Evolutionary conservation across 2,888 invertebrate species (phyloP).

Genomic region (Scaeva pyrastri): DNA sequence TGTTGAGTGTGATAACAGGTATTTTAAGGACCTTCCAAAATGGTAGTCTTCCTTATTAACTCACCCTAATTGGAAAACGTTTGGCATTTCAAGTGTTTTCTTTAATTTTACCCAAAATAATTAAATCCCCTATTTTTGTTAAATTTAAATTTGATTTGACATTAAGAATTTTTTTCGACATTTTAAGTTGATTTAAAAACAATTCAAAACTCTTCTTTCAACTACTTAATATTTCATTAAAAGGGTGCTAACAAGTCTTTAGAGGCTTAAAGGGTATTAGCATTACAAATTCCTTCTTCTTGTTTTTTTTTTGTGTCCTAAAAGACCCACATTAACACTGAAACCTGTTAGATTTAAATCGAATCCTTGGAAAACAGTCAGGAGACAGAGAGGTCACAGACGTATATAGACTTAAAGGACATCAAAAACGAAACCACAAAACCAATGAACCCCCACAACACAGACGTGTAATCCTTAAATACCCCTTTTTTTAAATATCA

Average conservation of each 20-base stretch:
- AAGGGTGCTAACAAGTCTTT: neutral
- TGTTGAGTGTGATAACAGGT: neutral
- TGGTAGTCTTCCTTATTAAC: too few relatives aligned
- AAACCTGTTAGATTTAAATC: constrained; percentile 26
- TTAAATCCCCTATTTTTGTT: too few relatives aligned
- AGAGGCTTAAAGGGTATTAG: neutral
- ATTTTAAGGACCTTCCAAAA: neutral
- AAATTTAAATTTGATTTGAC: too few relatives aligned
- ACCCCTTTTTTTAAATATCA: constrained; percentile 22
- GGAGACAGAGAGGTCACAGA: neutral
- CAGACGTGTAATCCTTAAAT: constrained; percentile 1
- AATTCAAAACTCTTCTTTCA: neutral
- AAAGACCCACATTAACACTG: constrained; percentile 6
- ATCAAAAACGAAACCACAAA: constrained; percentile 5
- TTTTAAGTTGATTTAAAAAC: too few relatives aligned
- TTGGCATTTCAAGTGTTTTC: too few relatives aligned
- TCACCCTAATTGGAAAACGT: too few relatives aligned
- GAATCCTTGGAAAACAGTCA: neutral
- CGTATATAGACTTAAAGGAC: neutral
- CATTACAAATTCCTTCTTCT: constrained; percentile 6
- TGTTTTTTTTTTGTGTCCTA: neutral
- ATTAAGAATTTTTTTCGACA: too few relatives aligned
- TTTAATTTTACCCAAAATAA: too few relatives aligned
- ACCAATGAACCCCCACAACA: neutral
- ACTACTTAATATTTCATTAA: neutral